Evolutionary conservation across 2,113 vertebrate genomes (phyloP), one percentile per base, ranked within the genome.

Genomic region (Nothobranchius kuhntae): DNA sequence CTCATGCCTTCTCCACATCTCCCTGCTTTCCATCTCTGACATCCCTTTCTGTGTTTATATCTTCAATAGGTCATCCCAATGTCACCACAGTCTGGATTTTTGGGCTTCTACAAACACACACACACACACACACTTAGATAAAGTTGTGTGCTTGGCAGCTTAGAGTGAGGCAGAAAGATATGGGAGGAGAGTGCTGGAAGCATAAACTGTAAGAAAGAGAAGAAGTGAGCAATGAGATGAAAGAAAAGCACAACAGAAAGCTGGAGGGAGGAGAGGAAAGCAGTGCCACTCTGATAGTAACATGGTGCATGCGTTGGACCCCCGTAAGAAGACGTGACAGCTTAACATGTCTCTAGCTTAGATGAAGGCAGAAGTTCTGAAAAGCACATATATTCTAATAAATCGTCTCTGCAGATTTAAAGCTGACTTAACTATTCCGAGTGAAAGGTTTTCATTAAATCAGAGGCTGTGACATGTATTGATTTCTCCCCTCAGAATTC

Each of bases 361-460:
- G 67, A 64, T 50, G 47, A 65, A 78, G 68, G 71, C 64, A 72
- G 9, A 77, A 58, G 24, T 69, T 74, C 17, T 60, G 14, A 68
- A n/a, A 21, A 59, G 47, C 55, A 63, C n/a, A 53, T 47, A 61
- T 1, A 52, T 8, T 55, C 15, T 53, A 47, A 52, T 66, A 61
- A 13, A 62, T 61, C 53, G 58, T 53, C 53, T 72, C 68, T 59
- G 12, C 14, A 54, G 15, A 72, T 59, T 5, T 71, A 68, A 62
- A 64, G 61, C 78, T 36, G 79, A 80, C 73, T 84, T 83, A 87
- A 86, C 68, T 61, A 59, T 80, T 80, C 82, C 47, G 60, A 40
- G 74, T 73, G 84, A 85, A 77, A 83, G 78, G 55, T 65, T 80
- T 80, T 86, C 79, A 83, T 88, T 91, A 89, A 83, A 84, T 57